These are phyloP conservation scores for Callyntrura sp. DNA, from an alignment of 2,888 invertebrate species.

Conservation along the genomic window DNA sequence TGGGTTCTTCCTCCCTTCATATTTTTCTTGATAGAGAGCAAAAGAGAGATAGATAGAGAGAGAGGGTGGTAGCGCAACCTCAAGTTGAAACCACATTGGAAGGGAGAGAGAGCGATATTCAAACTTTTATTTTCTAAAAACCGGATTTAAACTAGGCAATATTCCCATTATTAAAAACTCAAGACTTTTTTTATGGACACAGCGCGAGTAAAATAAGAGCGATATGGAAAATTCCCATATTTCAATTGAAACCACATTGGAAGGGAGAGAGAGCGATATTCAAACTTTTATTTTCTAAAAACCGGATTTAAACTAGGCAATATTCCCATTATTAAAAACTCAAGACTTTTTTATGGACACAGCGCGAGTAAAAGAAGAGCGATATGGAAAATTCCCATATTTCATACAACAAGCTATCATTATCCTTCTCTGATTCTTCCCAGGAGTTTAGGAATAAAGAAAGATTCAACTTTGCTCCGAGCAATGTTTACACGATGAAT, in stretches of 20 bases:
- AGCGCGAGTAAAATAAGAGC: slow-evolving; percentile 1
- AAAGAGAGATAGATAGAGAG: neutral
- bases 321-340: neutral
- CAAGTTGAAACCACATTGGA: neutral
- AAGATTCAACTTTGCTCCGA: neutral
- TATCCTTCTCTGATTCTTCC: slow-evolving; percentile 63
- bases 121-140: slow-evolving; percentile 73
- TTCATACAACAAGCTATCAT: slow-evolving; percentile 55
- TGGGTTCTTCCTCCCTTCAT: neutral
- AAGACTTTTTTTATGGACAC: neutral
- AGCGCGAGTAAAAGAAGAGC: slow-evolving; percentile 37
- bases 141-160: slow-evolving; percentile 45
- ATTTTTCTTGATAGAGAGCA: neutral
- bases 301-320: slow-evolving; percentile 50
- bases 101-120: neutral
- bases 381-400: slow-evolving; percentile 63
- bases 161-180: neutral
- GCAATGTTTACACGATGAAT: neutral
- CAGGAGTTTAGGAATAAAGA: neutral
- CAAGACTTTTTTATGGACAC: neutral
- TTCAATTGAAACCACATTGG: neutral
- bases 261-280: neutral
- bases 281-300: slow-evolving; percentile 71
- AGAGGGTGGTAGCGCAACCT: too few species aligned
- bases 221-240: slow-evolving; percentile 62